Evolutionary conservation across 2,113 vertebrate genomes (phyloP), one percentile per base, ranked within the genome.

Genomic region (Burhinus oedicnemus): DNA sequence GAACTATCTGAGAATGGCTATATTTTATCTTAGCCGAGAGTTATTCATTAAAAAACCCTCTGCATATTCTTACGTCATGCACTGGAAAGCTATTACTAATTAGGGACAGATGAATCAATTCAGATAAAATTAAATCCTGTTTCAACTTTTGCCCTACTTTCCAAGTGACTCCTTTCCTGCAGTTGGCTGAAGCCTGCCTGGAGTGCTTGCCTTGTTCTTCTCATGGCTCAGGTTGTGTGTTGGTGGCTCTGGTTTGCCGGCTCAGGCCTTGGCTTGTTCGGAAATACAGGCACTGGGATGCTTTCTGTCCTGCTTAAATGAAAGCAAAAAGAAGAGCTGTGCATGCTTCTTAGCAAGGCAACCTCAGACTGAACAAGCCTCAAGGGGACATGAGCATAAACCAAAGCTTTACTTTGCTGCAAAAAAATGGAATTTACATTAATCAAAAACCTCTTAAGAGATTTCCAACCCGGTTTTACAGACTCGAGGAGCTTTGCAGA

Each of bases 71-170:
- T 95, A 91, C 71, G 0, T 95, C 96, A 95, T 91, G 87, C n/a
- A 13, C 93, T 91, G 94, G 93, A 84, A 95, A 96, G 94, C 82
- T 95, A 62, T 77, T 89, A n/a, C 84, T 95, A 96, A 95, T 94
- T 85, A 93, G 75, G 71, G 91, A 93, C 94, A 96, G 94, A 96
- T 96, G 95, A 88, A 95, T 70, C 82, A 55, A 80, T 80, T 12
- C 75, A 92, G 89, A 91, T 93, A 88, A 92, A 92, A 91, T 83
- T 49, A 87, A 95, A 91, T 91, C 82, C 84, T 34, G 12, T 23
- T 86, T 96, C 94, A 97, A 91, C 93, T 97, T 96, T 94, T 93
- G 89, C 93, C 92, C 95, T 85, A 96, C 79, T 88, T 92, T 96
- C 76, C 71, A 23, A 90, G 45, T 4, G 27, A 18, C 49, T 82